Evolutionary conservation across 2,113 vertebrate genomes (phyloP), one percentile per base, ranked within the genome.

Genomic region (Rhinopithecus roxellana): DNA sequence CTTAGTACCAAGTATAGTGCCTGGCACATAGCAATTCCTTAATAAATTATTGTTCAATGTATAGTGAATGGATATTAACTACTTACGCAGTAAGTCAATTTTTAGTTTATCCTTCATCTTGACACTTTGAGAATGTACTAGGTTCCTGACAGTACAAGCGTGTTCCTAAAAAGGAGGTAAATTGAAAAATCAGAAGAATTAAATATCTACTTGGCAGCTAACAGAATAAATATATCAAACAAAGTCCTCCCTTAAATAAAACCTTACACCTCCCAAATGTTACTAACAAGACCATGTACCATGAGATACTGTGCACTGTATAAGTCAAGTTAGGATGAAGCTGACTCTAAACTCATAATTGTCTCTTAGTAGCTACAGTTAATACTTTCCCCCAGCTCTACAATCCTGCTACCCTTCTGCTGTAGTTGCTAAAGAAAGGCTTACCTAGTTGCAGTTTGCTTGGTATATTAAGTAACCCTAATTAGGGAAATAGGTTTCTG

Each of bases 51-150:
- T 97, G 18, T 81, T 93, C 32, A 75, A 27, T 78, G 55, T 81
- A 88, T 78, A 40, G 5, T 90, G 64, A 93, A 92, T 93, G 35
- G 9, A 67, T 45, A 50, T 72, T 79, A 95, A 84, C 57, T 96
- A 95, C 99, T 99, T 99, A 99, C 99, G 97, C 4, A 99, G 99
- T 89, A 99, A 96, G 96, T 99, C 99, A 64, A 99, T 99, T 93
- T 99, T 99, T 52, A 99, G 98, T 98, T 99, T 99, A 98, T 99
- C 99, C 97, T 99, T 99, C 95, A 99, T 96, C 97, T 98, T 99
- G 97, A 99, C 99, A 4, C 98, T 99, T 95, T 99, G 98, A 0
- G 99, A 99, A 96, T 99, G 99, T 13, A 99, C 98, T 2, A 99
- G 99, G 89, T 99, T 98, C 92, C 99, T 99, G 35, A 99, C 99